Evolutionary conservation across 1,140 invertebrate species (phyloP), one percentile per base, ranked within the genome.

Genomic region (Chlorops oryzae): DNA sequence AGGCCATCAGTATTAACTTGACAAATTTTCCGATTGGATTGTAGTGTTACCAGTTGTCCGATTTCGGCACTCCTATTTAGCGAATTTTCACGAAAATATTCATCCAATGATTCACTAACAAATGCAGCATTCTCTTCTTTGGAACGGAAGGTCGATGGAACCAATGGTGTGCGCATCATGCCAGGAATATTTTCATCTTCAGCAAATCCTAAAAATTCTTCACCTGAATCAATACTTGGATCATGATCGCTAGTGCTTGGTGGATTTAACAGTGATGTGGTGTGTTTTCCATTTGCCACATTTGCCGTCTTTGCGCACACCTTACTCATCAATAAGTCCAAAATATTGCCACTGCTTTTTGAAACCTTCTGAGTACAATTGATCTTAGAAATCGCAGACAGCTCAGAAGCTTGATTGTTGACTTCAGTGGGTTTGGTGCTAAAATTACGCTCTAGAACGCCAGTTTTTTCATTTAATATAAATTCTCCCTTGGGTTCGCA

Each of bases 121-220:
- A 72, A 72, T 1, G 61, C 65, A 0, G 55, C 48, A 18, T 64
- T 66, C 0, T 58, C 54, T 1, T 57, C 54, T 1, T 51, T 2
- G 0, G 59, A 59, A 34, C 59, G 58, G 43, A 53, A 51, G 23
- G 56, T 60, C 43, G 50, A 50, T 1, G 65, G 63, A 20, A 72
- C 69, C 15, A 67, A 22, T 12, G 69, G 69, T 0, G 69, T 72
- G 2, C 62, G 61, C 34, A 72, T 38, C 64, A 71, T 65, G 5
- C 68, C 68, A 4, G 65, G 65, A 50, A 64, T 49, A 35, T 61
- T 59, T 6, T 52, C 62, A 34, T 53, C 57, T n/a, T 71, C 68
- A 39, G 63, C 63, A 32, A 71, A 71, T 24, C 65, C 69, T 4
- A 71, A 58, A 20, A 69, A 71, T 34, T 65, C 68, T 23, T 65